phyloP scores from a whole-genome alignment of 1,140 invertebrate genomes.

The Pseudomyrmex cubaensis region DNA sequence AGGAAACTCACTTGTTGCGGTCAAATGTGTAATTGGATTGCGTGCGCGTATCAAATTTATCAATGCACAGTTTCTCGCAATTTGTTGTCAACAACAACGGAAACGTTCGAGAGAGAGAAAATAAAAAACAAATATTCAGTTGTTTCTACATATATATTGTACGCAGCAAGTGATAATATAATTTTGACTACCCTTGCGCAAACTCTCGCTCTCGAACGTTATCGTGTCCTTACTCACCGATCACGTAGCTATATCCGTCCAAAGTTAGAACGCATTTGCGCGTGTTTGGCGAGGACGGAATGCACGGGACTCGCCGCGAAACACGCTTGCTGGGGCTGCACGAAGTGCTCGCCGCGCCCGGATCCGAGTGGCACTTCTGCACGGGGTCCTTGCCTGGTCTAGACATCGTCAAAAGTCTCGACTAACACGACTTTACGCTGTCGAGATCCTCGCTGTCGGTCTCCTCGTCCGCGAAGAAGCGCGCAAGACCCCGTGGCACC shows the following conservation, averaged over 20 bases:
- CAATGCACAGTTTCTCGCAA: no score
- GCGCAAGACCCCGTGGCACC: not conserved
- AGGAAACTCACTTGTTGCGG: not conserved
- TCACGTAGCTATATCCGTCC: conserved; percentile 93
- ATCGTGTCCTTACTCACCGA: conserved; percentile 87
- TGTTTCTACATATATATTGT: not conserved
- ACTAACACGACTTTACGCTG: conserved; percentile 38
- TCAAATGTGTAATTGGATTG: not conserved
- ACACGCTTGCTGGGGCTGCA: conserved; percentile 70
- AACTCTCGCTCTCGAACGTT: not conserved
- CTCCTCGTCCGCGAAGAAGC: conserved; percentile 7
- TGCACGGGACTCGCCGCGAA: conserved; percentile 76
- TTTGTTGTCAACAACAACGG: no score
- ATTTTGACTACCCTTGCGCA: not conserved
- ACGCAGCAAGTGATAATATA: no score
- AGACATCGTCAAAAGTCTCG: conserved; percentile 77
- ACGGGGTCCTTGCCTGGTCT: conserved; percentile 87
- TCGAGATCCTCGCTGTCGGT: conserved; percentile 38
- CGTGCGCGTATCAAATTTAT: not conserved
- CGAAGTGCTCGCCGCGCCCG: conserved; percentile 73
- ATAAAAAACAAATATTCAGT: not conserved
- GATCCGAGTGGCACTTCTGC: conserved; percentile 88
- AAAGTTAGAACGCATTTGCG: conserved; percentile 91
- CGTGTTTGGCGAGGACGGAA: conserved; percentile 80
- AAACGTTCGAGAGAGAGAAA: not conserved